Conservation (phyloP, 2,113 vertebrate species). For the Malaclemys terrapin region DNA sequence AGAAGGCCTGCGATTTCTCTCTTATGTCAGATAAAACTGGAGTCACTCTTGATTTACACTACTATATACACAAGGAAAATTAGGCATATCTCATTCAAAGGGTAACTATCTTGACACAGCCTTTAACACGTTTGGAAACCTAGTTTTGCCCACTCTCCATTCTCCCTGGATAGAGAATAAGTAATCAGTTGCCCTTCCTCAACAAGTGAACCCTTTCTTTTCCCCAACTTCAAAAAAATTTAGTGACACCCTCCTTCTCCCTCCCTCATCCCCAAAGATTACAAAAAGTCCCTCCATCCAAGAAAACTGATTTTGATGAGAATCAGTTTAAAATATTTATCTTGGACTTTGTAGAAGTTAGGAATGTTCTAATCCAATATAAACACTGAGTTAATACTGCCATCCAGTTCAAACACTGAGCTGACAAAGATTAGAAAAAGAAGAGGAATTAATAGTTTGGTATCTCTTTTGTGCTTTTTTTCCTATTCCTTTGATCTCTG, state of each 20-base stretch:
- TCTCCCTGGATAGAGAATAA: background rate
- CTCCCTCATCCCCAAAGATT: background rate
- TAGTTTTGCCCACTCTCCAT: background rate
- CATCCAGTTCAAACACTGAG: constrained; percentile 43
- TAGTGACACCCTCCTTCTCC: background rate
- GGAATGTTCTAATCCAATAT: constrained; percentile 66
- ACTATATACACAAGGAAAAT: background rate
- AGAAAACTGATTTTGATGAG: constrained; percentile 57
- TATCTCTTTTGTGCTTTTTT: constrained; percentile 28
- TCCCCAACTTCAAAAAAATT: background rate
- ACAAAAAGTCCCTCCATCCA: background rate
- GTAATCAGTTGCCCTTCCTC: background rate
- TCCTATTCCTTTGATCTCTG: constrained; percentile 30
- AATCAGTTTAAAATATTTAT: constrained; percentile 47
- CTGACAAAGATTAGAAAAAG: constrained; percentile 30
- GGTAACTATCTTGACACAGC: background rate
- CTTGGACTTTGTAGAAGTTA: constrained; percentile 46
- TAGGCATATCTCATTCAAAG: background rate
- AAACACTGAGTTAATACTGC: constrained; percentile 57
- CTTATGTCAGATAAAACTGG: background rate
- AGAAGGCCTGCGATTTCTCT: background rate
- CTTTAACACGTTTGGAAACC: background rate
- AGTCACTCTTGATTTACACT: background rate
- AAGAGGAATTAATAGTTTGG: constrained; percentile 8
- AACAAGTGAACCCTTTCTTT: background rate